These are phyloP conservation scores for Mimachlamys varia DNA, from an alignment of 2,888 invertebrate genomes.

Conservation along the genomic window DNA sequence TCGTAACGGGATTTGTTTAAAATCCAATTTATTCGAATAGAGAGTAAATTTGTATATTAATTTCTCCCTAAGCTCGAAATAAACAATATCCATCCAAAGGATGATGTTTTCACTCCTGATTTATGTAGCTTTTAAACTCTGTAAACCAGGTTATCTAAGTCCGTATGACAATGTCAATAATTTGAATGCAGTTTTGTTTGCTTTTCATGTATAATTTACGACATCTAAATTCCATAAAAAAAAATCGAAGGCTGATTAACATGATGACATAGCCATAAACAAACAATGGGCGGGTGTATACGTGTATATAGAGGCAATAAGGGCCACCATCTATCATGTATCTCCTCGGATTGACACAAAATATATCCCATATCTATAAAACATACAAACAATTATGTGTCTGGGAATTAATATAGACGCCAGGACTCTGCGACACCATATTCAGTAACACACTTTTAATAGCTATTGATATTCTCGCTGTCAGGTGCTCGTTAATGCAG, in stretches of 20 bases:
- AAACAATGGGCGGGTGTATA: neutral
- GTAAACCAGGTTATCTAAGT: neutral
- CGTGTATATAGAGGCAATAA: neutral
- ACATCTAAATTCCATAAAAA: neutral
- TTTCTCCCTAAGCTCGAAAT: neutral
- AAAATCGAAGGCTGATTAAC: neutral
- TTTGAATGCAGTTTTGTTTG: neutral
- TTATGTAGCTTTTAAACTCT: neutral
- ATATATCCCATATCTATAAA: too few species aligned
- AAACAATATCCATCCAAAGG: neutral
- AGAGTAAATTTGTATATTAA: too few species aligned
- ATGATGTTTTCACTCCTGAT: neutral
- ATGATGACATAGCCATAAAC: neutral
- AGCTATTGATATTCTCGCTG: too few species aligned
- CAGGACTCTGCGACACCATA: too few species aligned
- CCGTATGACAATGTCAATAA: neutral
- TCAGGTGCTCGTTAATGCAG: too few species aligned
- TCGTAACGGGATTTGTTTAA: too few species aligned
- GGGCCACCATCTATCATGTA: neutral
- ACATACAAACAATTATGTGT: too few species aligned
- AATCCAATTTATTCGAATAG: too few species aligned
- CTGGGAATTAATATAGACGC: too few species aligned
- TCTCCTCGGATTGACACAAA: too few species aligned
- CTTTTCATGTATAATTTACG: neutral
- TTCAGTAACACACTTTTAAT: too few species aligned